Evolutionary conservation across 2,797 vertebrate genomes (phyloP).

Genomic region (Poecilia picta): DNA sequence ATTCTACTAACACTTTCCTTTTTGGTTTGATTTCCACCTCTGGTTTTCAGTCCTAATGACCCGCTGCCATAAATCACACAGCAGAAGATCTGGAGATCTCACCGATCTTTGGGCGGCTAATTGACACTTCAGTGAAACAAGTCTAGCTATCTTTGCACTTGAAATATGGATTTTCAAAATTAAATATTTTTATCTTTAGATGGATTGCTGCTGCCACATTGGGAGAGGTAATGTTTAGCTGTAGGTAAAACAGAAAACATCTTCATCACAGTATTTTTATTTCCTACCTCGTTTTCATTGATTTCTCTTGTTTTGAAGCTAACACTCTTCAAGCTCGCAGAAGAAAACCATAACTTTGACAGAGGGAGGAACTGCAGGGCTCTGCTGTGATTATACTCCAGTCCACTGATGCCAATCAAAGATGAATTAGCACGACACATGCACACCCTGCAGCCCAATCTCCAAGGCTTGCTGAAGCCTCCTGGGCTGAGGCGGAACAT

Average conservation of each 20-base stretch:
- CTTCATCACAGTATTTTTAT: neutral
- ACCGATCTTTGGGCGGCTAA: conserved; percentile 34
- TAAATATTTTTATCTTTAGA: conserved; percentile 20
- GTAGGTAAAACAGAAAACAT: conserved; percentile 12
- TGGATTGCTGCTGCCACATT: neutral
- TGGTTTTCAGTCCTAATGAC: conserved; percentile 46
- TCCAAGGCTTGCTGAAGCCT: conserved; percentile 26
- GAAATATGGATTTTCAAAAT: conserved; percentile 3
- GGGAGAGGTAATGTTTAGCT: conserved; percentile 25
- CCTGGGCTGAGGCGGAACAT: conserved; percentile 18
- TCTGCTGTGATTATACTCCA: conserved; percentile 43
- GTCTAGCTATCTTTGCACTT: conserved; percentile 13
- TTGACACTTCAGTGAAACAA: conserved; percentile 24
- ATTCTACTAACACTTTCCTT: conserved; percentile 26
- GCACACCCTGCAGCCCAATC: conserved; percentile 26
- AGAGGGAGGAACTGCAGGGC: conserved; percentile 21
- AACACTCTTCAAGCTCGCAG: neutral
- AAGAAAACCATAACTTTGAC: conserved; percentile 53
- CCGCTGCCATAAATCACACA: neutral
- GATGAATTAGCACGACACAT: conserved; percentile 37
- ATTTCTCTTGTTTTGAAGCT: conserved; percentile 35
- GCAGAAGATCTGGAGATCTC: neutral
- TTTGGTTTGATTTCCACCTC: neutral
- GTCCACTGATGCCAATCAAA: conserved; percentile 41
- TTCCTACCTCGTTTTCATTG: conserved; percentile 31